phyloP scores from a whole-genome alignment of 2,888 invertebrate species.

The Andrena hattorfiana region DNA sequence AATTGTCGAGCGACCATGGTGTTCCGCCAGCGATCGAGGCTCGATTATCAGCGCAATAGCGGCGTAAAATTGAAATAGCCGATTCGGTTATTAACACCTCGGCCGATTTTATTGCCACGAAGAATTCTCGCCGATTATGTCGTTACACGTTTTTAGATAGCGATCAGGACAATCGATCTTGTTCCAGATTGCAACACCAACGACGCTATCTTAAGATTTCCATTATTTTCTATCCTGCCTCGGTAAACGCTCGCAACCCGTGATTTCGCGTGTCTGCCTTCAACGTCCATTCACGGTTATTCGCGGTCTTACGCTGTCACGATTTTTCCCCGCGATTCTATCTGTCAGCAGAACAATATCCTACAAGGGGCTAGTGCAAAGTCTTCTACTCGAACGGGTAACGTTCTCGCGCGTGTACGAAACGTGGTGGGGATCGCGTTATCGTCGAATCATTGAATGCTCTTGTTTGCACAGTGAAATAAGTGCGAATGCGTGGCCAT shows the following conservation, averaged over 20 bases:
- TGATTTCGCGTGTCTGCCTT: conserved; percentile 26
- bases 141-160: conserved; percentile 55
- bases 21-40: conserved; percentile 12
- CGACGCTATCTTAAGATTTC: conserved; percentile 46
- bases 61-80: conserved; percentile 13
- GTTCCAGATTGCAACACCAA: conserved; percentile 31
- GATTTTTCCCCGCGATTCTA: conserved; percentile 18
- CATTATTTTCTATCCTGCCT: conserved; percentile 49
- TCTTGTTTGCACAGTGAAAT: not conserved
- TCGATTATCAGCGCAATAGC: conserved; percentile 37
- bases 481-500: not conserved
- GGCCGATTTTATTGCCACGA: conserved; percentile 48
- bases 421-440: not conserved
- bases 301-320: conserved; percentile 9
- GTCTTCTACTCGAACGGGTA: conserved; percentile 9
- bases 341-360: conserved; percentile 6
- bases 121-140: conserved; percentile 46
- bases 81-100: conserved; percentile 56
- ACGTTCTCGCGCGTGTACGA: conserved; percentile 5
- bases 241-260: conserved; percentile 6
- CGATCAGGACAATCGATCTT: conserved; percentile 56
- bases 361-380: not conserved
- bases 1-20: conserved; percentile 10
- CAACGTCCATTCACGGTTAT: not conserved
- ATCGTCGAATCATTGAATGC: conserved; percentile 11